Conservation (phyloP, 2,888 invertebrate species). For the Athalia cordata region DNA sequence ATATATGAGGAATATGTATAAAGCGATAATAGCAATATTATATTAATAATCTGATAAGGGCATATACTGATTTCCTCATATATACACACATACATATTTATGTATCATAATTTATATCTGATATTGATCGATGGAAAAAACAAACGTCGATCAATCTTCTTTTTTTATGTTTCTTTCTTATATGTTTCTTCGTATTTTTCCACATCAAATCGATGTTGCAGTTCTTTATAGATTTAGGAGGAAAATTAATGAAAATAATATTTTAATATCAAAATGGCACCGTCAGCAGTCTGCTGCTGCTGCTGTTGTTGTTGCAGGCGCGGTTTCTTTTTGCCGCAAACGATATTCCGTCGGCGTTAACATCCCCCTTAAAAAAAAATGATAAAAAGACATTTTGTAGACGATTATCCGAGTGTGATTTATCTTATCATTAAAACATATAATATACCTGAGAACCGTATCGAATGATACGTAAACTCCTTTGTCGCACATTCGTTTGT, state of each 20-base stretch:
- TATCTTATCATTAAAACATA: neutral
- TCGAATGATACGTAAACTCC: conserved; percentile 82
- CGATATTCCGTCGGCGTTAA: conserved; percentile 84
- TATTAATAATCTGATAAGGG: no score
- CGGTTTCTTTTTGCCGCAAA: conserved; percentile 75
- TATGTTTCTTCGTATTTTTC: neutral
- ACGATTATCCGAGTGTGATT: neutral
- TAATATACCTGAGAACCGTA: conserved; percentile 77
- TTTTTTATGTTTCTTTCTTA: neutral
- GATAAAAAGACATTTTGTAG: neutral
- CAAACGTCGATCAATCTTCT: neutral
- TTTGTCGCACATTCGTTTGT: conserved; percentile 81
- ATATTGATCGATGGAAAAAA: no score
- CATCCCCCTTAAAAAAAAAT: conserved; percentile 76
- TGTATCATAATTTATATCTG: no score
- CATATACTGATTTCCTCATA: no score
- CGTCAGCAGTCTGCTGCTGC: conserved; percentile 39
- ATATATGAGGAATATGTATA: no score
- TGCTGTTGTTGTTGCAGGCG: neutral
- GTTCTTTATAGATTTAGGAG: no score
- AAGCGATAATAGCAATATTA: no score
- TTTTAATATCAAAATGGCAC: neutral
- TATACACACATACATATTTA: no score
- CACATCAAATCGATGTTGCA: neutral
- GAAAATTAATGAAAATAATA: neutral